Evolutionary conservation across 1,140 invertebrate species (phyloP), one percentile per base, ranked within the genome.

Genomic region (Trichonephila inaurata): DNA sequence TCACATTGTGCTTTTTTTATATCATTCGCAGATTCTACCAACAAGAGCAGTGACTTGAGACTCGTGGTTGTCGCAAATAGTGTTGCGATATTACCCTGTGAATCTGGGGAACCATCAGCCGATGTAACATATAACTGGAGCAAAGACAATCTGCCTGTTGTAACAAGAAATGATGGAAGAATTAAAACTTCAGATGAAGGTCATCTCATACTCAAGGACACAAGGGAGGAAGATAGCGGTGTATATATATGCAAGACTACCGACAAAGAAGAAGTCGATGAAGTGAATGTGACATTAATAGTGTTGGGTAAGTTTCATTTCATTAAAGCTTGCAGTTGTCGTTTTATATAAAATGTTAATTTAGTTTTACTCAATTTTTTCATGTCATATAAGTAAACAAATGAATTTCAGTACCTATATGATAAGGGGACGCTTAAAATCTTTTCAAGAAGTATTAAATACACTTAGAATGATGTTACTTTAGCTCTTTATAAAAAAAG

Each of bases 171-270:
- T 16, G 89, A 92, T 81, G 92, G 82, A 18, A 89, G 94, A n/a
- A 82, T 94, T 14, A 44, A 82, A 40, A 89, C 89, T 4, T 86
- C 94, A 0, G 90, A 94, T 24, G 94, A 94, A 61, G 92, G 81
- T 21, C 51, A 85, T 21, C 94, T 96, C n/a, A 91, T 95, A 33
- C 95, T 96, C 86, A 95, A 95, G 33, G 95, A 95, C 21, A 94
- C 95, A 4, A 94, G 94, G 21, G 94, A 95, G 86, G 95, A 95
- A 72, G 96, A 96, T 94, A 95, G 95, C 51, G 96, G 96, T 21
- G 91, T 94, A 16, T 96, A 95, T 94, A 92, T 95, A 1, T 96
- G 96, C 94, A 95, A 95, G 94, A 95, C 96, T 2, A 95, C 95
- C 33, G 95, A 95, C 28, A 95, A 95, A 86, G 95, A 96, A 28